phyloP scores from a whole-genome alignment of 2,113 vertebrate genomes.

The Empidonax alnorum region DNA sequence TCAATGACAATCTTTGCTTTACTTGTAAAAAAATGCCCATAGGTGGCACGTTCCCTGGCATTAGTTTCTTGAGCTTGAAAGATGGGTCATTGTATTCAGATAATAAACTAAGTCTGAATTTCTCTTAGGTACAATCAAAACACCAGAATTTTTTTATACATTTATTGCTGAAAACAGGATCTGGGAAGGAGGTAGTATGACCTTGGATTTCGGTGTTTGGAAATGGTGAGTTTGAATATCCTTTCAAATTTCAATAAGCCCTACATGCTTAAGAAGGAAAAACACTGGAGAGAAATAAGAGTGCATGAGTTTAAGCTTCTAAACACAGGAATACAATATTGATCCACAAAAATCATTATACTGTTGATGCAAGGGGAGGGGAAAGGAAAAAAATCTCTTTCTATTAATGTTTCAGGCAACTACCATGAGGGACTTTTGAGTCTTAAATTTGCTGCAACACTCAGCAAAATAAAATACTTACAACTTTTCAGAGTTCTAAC shows the following conservation, averaged over 20 bases:
- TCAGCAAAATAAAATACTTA: constrained; percentile 43
- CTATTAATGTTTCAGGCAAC: background rate
- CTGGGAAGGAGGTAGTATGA: background rate
- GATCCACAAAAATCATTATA: constrained; percentile 31
- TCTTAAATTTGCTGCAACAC: background rate
- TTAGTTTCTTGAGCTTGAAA: background rate
- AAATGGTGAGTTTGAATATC: background rate
- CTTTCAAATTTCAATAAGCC: background rate
- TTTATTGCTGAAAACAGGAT: background rate
- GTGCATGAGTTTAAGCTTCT: background rate
- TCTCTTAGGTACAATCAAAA: background rate
- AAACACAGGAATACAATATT: background rate
- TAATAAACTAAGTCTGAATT: background rate
- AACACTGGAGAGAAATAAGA: background rate
- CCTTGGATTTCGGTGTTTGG: background rate
- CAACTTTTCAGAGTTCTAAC: constrained; percentile 15
- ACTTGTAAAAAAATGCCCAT: background rate
- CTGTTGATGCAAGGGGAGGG: background rate
- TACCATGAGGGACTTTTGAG: background rate
- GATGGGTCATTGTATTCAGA: background rate
- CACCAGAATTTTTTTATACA: background rate
- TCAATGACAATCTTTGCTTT: background rate
- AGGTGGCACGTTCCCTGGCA: background rate
- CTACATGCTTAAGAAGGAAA: background rate
- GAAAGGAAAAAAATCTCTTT: background rate